Conservation (phyloP, 2,797 vertebrate species). For the Crypturellus tataupa region DNA sequence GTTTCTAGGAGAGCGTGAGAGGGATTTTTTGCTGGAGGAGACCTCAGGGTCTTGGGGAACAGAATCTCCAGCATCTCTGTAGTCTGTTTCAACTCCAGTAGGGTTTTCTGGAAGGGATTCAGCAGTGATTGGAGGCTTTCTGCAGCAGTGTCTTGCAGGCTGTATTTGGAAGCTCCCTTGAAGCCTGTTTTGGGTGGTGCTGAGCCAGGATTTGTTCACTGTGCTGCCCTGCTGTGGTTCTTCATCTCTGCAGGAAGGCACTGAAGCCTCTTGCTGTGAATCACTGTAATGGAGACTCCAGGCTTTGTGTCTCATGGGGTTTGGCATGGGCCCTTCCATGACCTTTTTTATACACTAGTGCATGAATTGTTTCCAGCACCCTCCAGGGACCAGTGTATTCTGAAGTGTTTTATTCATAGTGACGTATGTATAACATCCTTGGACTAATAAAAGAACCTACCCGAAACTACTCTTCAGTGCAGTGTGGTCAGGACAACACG, state of each 20-base stretch:
- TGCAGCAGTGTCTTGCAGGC: not conserved
- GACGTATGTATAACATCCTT: slow-evolving; percentile 22
- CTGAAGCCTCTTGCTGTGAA: not conserved
- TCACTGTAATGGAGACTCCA: not conserved
- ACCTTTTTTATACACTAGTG: slow-evolving; percentile 39
- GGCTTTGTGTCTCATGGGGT: slow-evolving; percentile 1
- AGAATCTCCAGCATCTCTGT: not conserved
- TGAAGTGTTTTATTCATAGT: slow-evolving; percentile 48
- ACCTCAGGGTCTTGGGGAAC: not conserved
- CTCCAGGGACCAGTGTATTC: slow-evolving; percentile 43
- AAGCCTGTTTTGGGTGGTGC: not conserved
- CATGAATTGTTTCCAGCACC: slow-evolving; percentile 28
- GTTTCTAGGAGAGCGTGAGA: not conserved
- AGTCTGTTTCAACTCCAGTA: not conserved
- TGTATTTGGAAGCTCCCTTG: fast-evolving
- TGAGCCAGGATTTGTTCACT: not conserved
- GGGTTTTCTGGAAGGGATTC: not conserved
- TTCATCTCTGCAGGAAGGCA: not conserved
- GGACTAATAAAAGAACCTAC: slow-evolving; percentile 12
- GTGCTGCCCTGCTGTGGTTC: not conserved
- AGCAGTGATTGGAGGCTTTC: not conserved
- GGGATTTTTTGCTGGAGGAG: not conserved
- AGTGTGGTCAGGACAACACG: not conserved
- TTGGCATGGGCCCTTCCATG: slow-evolving; percentile 18
- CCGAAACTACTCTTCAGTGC: slow-evolving; percentile 12